Percentiles rank a stretch among this genome's conserved stretches.
These are phyloP conservation scores for Scaptomyza reducta DNA, from an alignment of 2,888 invertebrate species.

Conservation along the genomic window DNA sequence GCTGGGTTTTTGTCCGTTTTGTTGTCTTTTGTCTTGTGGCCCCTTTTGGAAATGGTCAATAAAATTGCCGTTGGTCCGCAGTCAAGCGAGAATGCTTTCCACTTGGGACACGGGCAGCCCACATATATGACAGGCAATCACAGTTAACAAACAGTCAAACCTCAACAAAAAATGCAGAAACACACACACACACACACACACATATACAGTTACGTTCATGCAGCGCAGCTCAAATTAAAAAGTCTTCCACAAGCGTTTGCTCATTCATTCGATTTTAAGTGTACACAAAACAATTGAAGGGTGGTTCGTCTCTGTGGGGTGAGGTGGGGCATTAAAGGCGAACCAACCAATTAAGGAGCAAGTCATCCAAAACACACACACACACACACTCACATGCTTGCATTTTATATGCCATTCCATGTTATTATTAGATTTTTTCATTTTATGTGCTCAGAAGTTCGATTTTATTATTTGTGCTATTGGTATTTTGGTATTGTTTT, in stretches of 20 bases:
- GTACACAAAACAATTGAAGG: slow-evolving; percentile 10
- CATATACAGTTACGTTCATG: slow-evolving; percentile 44
- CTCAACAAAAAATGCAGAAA: slow-evolving; percentile 38
- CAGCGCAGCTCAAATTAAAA: slow-evolving; percentile 59
- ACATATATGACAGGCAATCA: slow-evolving; percentile 62
- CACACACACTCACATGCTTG: no score
- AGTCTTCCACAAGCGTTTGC: slow-evolving; percentile 42
- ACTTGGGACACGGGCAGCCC: slow-evolving; percentile 35
- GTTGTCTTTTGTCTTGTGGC: slow-evolving; percentile 42
- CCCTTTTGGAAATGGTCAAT: slow-evolving; percentile 61
- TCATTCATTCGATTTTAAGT: slow-evolving; percentile 58
- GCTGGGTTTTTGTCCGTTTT: slow-evolving; percentile 17
- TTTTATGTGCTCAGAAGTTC: slow-evolving; percentile 23
- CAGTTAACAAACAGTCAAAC: slow-evolving; percentile 60
- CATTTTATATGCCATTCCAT: slow-evolving; percentile 42
- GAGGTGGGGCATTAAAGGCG: no score
- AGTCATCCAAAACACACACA: no score
- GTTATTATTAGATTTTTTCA: slow-evolving; percentile 20
- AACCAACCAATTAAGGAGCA: slow-evolving; percentile 30
- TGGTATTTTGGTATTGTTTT: slow-evolving; percentile 29
- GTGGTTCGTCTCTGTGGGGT: no score
- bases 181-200: slow-evolving; percentile 2
- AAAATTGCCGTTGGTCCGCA: slow-evolving; percentile 59
- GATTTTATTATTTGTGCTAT: slow-evolving; percentile 15
- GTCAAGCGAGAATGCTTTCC: slow-evolving; percentile 58